Conservation (phyloP, 2,888 invertebrate genomes). For the Tipula unca region DNA sequence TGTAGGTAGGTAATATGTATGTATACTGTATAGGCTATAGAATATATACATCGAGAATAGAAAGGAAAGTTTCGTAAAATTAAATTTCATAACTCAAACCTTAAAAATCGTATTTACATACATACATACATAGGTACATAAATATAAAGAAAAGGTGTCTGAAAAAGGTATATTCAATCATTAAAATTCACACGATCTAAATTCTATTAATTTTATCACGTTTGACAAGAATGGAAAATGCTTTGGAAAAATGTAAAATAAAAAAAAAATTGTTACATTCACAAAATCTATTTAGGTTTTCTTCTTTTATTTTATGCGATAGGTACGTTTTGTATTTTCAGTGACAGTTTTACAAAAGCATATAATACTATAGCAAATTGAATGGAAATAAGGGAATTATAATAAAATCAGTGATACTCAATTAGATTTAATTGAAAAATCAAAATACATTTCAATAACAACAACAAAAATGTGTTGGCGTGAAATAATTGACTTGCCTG, state of each 20-base stretch:
- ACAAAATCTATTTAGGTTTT: neutral
- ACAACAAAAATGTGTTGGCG: neutral
- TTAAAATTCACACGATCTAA: constrained; percentile 14
- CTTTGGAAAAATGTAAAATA: neutral
- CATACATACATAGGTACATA: neutral
- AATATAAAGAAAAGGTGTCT: neutral
- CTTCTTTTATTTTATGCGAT: neutral
- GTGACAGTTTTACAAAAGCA: neutral
- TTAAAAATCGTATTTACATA: neutral
- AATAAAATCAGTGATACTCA: constrained; percentile 14
- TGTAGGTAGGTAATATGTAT: neutral
- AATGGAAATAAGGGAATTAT: constrained; percentile 14
- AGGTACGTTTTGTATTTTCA: neutral
- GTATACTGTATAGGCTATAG: neutral
- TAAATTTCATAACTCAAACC: constrained; percentile 2
- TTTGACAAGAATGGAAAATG: constrained; percentile 14
- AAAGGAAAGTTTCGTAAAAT: neutral
- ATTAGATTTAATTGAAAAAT: constrained; percentile 14
- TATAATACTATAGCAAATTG: neutral
- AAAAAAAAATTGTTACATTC: neutral
- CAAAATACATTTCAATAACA: neutral
- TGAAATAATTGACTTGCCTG: neutral
- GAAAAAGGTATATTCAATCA: constrained; percentile 14
- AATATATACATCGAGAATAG: neutral
- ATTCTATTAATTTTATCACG: constrained; percentile 14